A percentile compares a stretch with the other conserved stretches of the same genome.
phyloP scores from a whole-genome alignment of 2,113 vertebrate species.

The Pangasianodon gigas region DNA sequence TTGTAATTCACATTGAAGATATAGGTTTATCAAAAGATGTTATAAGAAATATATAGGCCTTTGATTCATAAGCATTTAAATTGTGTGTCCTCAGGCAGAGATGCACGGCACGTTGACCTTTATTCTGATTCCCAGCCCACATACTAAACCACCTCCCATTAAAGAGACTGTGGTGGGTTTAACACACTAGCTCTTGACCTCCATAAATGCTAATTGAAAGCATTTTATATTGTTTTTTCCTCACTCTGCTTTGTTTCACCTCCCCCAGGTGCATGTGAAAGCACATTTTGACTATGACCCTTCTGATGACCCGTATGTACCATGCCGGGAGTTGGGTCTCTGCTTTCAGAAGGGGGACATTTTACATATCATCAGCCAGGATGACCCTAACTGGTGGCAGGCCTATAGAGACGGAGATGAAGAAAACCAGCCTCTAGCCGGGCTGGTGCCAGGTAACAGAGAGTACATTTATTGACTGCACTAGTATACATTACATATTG shows the following conservation, averaged over 20 bases:
- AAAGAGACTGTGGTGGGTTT: constrained; percentile 94
- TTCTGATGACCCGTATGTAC: constrained; percentile 95
- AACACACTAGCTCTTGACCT: background rate
- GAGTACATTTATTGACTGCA: background rate
- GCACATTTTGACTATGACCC: constrained; percentile 98
- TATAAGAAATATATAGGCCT: background rate
- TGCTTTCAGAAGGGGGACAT: constrained; percentile 99
- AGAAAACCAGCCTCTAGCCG: constrained; percentile 95
- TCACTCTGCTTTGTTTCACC: background rate
- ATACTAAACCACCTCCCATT: constrained; percentile 81
- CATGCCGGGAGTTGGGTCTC: constrained; percentile 92
- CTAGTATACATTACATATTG: background rate
- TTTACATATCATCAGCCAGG: constrained; percentile 96
- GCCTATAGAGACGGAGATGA: constrained; percentile 97
- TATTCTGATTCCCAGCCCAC: constrained; percentile 89
- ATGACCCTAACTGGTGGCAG: constrained; percentile 99
- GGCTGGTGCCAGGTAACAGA: constrained; percentile 89
- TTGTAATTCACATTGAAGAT: background rate
- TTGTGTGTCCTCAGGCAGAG: constrained; percentile 80
- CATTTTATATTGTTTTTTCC: background rate
- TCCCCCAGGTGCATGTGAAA: constrained; percentile 88
- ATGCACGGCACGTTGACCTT: constrained; percentile 98
- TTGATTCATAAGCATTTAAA: background rate
- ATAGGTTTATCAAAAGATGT: background rate
- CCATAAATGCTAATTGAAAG: background rate